Evolutionary conservation across 2,797 vertebrate species (phyloP).

Genomic region (Hipposideros larvatus): DNA sequence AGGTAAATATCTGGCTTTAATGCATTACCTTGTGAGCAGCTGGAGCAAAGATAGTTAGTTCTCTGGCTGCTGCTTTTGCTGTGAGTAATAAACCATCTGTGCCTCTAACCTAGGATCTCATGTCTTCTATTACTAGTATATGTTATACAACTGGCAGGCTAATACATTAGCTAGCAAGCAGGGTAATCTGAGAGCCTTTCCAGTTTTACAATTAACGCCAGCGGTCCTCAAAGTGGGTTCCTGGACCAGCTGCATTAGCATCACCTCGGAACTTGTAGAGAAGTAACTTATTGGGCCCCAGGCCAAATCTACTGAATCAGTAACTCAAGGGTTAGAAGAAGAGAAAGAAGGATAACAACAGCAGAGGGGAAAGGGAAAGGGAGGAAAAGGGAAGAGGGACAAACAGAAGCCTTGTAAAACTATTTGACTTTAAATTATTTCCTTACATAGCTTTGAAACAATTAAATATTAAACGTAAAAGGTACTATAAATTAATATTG

Average conservation of each 20-base stretch:
- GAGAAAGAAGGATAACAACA: background rate
- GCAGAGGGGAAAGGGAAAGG: fast-evolving
- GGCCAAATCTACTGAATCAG: background rate
- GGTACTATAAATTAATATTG: background rate
- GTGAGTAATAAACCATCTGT: background rate
- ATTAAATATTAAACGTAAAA: background rate
- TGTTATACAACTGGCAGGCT: background rate
- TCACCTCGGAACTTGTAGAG: background rate
- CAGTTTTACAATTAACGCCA: background rate
- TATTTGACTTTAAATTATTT: background rate
- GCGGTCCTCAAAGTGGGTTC: conserved; percentile 12
- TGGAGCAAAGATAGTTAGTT: background rate
- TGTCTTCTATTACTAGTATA: background rate
- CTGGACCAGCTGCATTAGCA: background rate
- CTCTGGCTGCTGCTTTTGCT: background rate
- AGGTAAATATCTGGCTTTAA: background rate
- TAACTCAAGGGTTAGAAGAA: background rate
- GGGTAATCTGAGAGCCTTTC: background rate
- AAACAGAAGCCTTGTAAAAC: background rate
- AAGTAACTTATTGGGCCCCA: background rate
- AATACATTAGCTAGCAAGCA: background rate
- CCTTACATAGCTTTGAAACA: background rate
- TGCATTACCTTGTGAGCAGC: background rate
- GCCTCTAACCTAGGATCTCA: background rate
- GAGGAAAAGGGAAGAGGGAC: too few relatives aligned